These are phyloP conservation scores for Hyphantria cunea DNA, from an alignment of 1,140 invertebrate species.

Conservation along the genomic window DNA sequence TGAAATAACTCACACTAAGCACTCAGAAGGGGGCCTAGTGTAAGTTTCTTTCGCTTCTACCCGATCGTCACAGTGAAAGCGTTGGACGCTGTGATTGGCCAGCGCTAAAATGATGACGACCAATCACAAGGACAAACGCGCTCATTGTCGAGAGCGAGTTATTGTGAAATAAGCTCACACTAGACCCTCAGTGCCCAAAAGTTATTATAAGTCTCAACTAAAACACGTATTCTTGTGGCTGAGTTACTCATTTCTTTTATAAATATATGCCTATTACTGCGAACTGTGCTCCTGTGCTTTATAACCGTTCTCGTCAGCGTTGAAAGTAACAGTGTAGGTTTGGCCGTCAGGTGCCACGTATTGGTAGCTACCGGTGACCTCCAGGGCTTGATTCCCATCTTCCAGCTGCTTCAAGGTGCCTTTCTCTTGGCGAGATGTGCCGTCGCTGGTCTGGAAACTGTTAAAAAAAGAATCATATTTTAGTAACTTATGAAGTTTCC, in stretches of 20 bases:
- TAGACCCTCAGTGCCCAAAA: neutral
- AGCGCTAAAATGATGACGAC: no score
- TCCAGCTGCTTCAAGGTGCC: slow-evolving; percentile 65
- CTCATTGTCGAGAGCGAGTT: neutral
- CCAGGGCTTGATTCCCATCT: slow-evolving; percentile 62
- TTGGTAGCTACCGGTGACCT: slow-evolving; percentile 81
- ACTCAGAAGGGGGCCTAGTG: no score
- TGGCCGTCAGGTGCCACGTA: slow-evolving; percentile 82
- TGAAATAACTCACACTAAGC: no score
- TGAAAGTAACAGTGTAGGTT: slow-evolving; percentile 82
- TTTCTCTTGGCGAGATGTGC: slow-evolving; percentile 67
- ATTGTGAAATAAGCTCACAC: neutral
- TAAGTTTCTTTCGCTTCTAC: no score
- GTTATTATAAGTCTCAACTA: no score
- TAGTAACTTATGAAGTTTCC: no score
- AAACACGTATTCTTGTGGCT: no score
- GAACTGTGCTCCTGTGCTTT: slow-evolving; percentile 59
- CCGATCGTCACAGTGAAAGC: no score
- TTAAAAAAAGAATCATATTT: slow-evolving; percentile 2
- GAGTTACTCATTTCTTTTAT: no score
- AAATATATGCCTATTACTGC: no score
- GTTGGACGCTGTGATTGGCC: no score
- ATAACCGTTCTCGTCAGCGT: slow-evolving; percentile 82
- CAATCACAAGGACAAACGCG: no score
- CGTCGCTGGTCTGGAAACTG: slow-evolving; percentile 73